Evolutionary conservation across 2,113 vertebrate species (phyloP).

Genomic region (Lepisosteus osseus): DNA sequence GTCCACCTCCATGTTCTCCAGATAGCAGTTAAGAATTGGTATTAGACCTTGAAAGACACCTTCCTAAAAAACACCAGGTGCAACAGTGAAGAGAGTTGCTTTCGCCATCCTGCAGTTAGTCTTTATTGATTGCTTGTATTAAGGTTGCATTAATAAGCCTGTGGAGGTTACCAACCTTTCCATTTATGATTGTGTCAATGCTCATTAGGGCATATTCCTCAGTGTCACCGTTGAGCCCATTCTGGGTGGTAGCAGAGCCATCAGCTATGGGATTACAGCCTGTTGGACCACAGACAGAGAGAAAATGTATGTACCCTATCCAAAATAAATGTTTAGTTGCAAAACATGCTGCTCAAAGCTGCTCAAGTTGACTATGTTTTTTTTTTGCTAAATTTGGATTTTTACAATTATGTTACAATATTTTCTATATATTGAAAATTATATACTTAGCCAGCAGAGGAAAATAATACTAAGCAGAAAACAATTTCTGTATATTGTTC

Average conservation of each 20-base stretch:
- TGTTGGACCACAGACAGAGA: conserved; percentile 37
- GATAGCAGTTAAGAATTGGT: conserved; percentile 91
- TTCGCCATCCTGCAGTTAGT: background rate
- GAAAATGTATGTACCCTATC: background rate
- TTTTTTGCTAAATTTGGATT: too few relatives aligned
- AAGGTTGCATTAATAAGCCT: background rate
- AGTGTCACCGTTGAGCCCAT: conserved; percentile 55
- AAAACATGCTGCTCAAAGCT: too few relatives aligned
- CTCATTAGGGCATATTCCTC: conserved; percentile 92
- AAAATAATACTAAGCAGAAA: background rate
- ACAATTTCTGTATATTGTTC: too few relatives aligned
- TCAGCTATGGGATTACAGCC: conserved; percentile 83
- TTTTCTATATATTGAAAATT: too few relatives aligned
- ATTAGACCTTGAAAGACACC: conserved; percentile 94
- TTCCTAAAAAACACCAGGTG: conserved; percentile 65
- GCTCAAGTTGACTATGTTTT: too few relatives aligned
- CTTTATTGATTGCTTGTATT: too few relatives aligned
- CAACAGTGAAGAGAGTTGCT: background rate
- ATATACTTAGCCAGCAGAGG: background rate
- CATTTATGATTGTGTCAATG: conserved; percentile 97
- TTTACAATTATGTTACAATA: too few relatives aligned
- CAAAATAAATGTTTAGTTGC: too few relatives aligned
- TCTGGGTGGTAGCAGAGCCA: conserved; percentile 67
- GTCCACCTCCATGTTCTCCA: conserved; percentile 98
- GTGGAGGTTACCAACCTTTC: conserved; percentile 72